Conservation (phyloP, 2,888 invertebrate genomes). For the Erebia epiphron region DNA sequence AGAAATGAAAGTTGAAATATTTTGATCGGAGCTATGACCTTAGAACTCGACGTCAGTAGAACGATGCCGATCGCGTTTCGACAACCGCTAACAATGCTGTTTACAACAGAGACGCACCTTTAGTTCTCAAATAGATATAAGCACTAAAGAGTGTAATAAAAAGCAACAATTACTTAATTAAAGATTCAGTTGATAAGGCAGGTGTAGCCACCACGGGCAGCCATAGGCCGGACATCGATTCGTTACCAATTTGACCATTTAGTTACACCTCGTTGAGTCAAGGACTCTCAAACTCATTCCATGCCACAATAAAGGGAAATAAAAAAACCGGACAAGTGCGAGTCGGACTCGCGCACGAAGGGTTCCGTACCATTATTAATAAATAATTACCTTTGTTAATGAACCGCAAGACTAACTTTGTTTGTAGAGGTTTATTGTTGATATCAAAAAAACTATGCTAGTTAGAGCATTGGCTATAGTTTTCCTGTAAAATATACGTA, state of each 20-base stretch:
- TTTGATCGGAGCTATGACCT: constrained; percentile 53
- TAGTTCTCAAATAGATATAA: constrained; percentile 35
- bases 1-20: constrained; percentile 62
- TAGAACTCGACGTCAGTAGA: constrained; percentile 23
- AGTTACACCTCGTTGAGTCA: constrained; percentile 81
- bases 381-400: too few relatives aligned
- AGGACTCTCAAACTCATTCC: constrained; percentile 77
- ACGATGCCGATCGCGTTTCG: constrained; percentile 14
- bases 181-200: constrained; percentile 71
- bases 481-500: too few relatives aligned
- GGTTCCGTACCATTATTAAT: too few relatives aligned
- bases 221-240: constrained; percentile 74
- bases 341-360: too few relatives aligned
- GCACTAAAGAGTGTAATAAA: constrained; percentile 40
- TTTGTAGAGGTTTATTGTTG: too few relatives aligned
- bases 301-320: constrained; percentile 64
- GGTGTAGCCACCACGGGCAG: constrained; percentile 67
- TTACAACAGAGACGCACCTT: constrained; percentile 31
- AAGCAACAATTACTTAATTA: constrained; percentile 73
- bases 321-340: too few relatives aligned
- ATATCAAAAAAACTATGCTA: too few relatives aligned
- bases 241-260: constrained; percentile 79
- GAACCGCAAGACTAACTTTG: too few relatives aligned
- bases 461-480: too few relatives aligned
- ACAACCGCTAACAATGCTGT: constrained; percentile 27